Percentiles rank a stretch among this genome's conserved stretches.
phyloP scores from a whole-genome alignment of 2,888 invertebrate species.

The Bellardia bayeri region DNA sequence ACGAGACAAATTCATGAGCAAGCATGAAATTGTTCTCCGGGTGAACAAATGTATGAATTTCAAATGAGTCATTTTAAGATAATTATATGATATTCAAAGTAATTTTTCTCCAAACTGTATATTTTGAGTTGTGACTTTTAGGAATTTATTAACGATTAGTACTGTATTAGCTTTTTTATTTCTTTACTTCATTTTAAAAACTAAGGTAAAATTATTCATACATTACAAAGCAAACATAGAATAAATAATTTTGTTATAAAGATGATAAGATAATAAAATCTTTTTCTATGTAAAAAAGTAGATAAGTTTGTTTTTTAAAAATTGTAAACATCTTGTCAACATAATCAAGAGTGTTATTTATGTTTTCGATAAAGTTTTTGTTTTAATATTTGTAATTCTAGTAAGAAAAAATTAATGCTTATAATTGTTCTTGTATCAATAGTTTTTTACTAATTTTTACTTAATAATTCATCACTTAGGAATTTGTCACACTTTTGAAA shows the following conservation, averaged over 20 bases:
- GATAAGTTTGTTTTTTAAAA: neutral
- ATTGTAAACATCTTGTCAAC: slow-evolving; percentile 13
- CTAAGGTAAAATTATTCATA: slow-evolving; percentile 21
- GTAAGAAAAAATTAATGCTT: neutral
- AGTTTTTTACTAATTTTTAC: neutral
- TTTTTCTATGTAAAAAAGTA: slow-evolving; percentile 5
- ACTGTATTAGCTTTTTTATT: neutral
- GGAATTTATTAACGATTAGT: no score
- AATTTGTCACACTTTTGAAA: slow-evolving; percentile 46
- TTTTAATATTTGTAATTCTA: no score
- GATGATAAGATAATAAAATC: slow-evolving; percentile 32
- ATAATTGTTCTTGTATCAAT: neutral
- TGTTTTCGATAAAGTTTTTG: neutral
- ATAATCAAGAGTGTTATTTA: neutral
- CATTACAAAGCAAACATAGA: slow-evolving; percentile 15
- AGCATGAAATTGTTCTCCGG: no score
- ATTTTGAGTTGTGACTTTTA: no score
- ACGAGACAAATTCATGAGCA: no score
- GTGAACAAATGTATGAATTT: no score
- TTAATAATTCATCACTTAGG: slow-evolving; percentile 11
- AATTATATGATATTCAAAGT: no score
- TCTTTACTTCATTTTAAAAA: slow-evolving; percentile 1
- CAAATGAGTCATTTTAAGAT: no score
- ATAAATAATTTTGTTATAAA: neutral
- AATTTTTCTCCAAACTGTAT: no score